Base-by-base conservation (phyloP, 2,113 vertebrate genomes). In the Hippocampus abdominalis region DNA sequence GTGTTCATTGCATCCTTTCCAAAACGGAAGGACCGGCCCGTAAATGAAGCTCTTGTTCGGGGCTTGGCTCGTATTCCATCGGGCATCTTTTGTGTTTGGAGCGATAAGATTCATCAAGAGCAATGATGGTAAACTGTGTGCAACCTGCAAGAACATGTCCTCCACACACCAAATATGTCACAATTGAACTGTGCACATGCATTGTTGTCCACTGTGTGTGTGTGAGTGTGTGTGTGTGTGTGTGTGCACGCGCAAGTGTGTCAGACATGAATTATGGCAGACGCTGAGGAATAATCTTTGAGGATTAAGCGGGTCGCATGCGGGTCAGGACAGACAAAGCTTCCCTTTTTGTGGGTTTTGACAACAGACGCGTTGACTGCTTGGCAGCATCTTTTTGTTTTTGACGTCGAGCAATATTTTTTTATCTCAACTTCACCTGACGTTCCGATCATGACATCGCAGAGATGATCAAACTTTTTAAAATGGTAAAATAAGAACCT, bases 281-380 rank as follows among this genome's bases (percentile, higher is more conserved):
- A 46, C 70, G 71, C 63, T 15, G 46, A 51, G 57, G 65, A 76
- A 68, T 89, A 88, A 88, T 85, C 86, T 85, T 82, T 69, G 64
- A 80, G 81, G 84, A 86, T 80, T 84, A 80, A 76, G 64, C 3
- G 64, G 64, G 74, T 82, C 73, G 64, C 74, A 76, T 63, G 80
- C 78, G 18, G 83, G 77, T 81, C 75, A 61, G 66, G 39, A 84
- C 76, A 77, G 68, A 81, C 76, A 74, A 79, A 76, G 70, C 80
- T 69, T 75, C 81, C 76, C 64, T 2, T 2, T 44, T 36, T 7
- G 2, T 44, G 13, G 6, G 40, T 63, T 21, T 62, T 20, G 61
- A 36, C 10, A 40, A 18, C 21, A 40, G 61, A 60, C 21, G 51
- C 23, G 12, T 2, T 15, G 46, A 44, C 42, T 44, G 10, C 42